Base-by-base conservation (phyloP, 2,888 invertebrate genomes). In the Ceramica pisi region DNA sequence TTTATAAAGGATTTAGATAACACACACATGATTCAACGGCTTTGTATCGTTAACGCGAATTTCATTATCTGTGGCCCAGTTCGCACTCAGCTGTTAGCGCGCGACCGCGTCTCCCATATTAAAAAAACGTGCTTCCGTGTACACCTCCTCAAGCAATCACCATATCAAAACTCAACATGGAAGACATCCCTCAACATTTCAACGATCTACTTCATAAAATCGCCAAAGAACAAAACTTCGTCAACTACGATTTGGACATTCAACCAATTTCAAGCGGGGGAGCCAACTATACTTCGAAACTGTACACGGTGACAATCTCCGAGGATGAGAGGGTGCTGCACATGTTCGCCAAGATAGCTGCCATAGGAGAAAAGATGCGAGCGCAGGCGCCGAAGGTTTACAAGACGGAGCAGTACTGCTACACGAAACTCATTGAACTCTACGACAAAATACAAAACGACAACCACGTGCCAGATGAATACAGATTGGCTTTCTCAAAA, bases 331-430 rank as follows among this genome's bases (percentile, higher is more conserved):
- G 82, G 6, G 77, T 81, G 0, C 64, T 92, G 1, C 78, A 89
- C 21, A 76, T 93, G 4, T 93, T 94, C 68, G 91, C 86, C 0
- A 93, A 94, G 84, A 88, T 93, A 0, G 91, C 92, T 0, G 87
- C 84, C 0, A 76, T 92, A 2, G 88, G 88, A 1, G 89, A 90
- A n/a, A 84, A 86, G 8, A 71, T 91, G 71, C 85, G 94, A 9
- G 12, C 72, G 7, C 44, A 78, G 64, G 62, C 71, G 81, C 61
- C 82, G 83, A 16, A 82, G 77, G 10, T 92, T 8, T 94, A 88
- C 70, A 81, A 85, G 0, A 90, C 86, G 0, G 94, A 94, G 68
- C 83, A 78, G 3, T 87, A 86, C 65, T 88, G 88, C 14, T 94
- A 93, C 80, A 89, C 82, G 0, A 84, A 89, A 38, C 75, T 94